phyloP scores from a whole-genome alignment of 2,113 vertebrate species.

The Herpetotheres cachinnans region DNA sequence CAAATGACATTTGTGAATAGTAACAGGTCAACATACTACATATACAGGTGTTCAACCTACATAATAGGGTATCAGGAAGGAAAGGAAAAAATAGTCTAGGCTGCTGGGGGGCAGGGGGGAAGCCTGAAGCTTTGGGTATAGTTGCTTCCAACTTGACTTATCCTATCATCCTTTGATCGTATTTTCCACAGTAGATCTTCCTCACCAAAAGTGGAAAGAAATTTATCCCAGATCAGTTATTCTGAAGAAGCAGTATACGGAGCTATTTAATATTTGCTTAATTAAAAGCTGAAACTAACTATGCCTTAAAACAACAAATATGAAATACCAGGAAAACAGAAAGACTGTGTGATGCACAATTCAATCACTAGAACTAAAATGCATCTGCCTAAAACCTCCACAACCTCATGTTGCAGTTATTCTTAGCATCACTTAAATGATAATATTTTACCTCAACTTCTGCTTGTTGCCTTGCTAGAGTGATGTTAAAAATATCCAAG shows the following conservation, averaged over 20 bases:
- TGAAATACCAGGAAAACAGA: background rate
- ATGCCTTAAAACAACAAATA: background rate
- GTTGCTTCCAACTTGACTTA: background rate
- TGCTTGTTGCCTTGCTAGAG: slow-evolving; percentile 91
- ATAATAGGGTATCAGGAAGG: background rate
- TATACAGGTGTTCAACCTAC: background rate
- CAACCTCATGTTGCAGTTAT: background rate
- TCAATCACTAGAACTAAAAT: background rate
- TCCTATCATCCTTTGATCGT: background rate
- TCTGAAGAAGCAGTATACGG: background rate
- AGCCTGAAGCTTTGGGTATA: background rate
- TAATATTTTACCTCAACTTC: slow-evolving; percentile 90
- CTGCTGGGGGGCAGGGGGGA: rapidly evolving
- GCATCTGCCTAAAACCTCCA: background rate
- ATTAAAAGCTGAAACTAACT: background rate
- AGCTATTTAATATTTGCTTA: background rate
- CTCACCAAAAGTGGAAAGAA: background rate
- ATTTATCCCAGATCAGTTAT: background rate
- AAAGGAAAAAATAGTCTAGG: background rate
- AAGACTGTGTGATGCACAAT: background rate
- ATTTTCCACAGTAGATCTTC: background rate
- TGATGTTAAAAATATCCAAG: slow-evolving; percentile 97
- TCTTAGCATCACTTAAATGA: background rate
- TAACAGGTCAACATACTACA: background rate
- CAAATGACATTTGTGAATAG: background rate